Evolutionary conservation across 2,888 invertebrate species (phyloP).

Genomic region (Cryptocephalus primarius): DNA sequence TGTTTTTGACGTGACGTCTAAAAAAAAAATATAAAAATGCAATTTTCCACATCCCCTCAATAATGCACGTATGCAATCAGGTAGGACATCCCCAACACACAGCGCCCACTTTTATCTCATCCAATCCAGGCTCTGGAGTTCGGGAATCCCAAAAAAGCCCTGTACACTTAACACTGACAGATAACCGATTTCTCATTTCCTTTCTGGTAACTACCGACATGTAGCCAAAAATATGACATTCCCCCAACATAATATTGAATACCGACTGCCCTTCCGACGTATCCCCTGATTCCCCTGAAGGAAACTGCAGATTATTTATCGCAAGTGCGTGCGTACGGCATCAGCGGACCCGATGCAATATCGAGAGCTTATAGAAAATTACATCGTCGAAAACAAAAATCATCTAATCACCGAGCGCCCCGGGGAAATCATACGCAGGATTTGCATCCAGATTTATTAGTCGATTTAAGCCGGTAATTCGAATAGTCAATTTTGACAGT

Average conservation of each 20-base stretch:
- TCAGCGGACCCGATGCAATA: background rate
- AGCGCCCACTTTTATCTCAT: too few relatives aligned
- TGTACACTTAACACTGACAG: constrained; percentile 1
- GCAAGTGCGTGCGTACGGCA: constrained; percentile 20
- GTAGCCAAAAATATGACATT: constrained; percentile 12
- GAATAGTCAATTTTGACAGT: too few relatives aligned
- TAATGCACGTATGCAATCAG: too few relatives aligned
- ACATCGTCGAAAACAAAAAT: constrained; percentile 20
- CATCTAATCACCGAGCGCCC: background rate
- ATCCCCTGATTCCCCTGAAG: constrained; percentile 19
- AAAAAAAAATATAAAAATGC: too few relatives aligned
- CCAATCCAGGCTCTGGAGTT: too few relatives aligned
- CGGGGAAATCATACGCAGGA: constrained; percentile 1
- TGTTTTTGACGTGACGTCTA: too few relatives aligned
- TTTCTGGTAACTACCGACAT: constrained; percentile 1
- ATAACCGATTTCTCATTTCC: constrained; percentile 8
- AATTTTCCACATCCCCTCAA: too few relatives aligned
- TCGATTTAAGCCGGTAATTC: background rate
- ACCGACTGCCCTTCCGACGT: constrained; percentile 8
- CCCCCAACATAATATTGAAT: constrained; percentile 16
- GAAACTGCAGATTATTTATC: constrained; percentile 26
- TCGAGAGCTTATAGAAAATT: constrained; percentile 20
- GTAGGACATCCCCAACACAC: too few relatives aligned
- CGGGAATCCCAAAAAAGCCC: too few relatives aligned
- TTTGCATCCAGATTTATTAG: constrained; percentile 1